Conservation (phyloP, 2,113 vertebrate species). For the Perca flavescens region DNA sequence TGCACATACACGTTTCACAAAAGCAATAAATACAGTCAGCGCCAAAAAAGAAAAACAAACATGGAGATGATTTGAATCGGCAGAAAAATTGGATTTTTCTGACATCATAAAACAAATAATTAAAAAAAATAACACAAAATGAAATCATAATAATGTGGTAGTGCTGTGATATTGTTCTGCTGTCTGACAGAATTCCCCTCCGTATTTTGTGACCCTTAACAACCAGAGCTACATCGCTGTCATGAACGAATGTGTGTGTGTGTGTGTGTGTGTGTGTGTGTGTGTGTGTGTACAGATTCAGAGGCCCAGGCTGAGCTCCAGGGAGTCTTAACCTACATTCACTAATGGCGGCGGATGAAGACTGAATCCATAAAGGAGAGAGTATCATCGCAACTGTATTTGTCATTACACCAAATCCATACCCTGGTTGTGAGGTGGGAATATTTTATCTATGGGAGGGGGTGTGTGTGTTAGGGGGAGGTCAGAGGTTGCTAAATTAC, state of each 20-base stretch:
- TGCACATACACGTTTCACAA: conserved; percentile 41
- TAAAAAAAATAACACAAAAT: background rate
- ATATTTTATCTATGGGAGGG: conserved; percentile 10
- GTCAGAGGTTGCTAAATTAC: conserved; percentile 82
- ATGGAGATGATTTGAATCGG: conserved; percentile 72
- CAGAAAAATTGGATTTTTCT: conserved; percentile 72
- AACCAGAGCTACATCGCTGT: background rate
- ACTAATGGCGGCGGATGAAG: conserved; percentile 52
- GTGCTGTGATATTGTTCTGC: background rate
- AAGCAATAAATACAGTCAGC: conserved; percentile 46
- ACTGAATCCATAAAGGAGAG: conserved; percentile 41
- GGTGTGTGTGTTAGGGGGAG: conserved; percentile 27
- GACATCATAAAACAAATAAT: conserved; percentile 59
- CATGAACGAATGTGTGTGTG: background rate
- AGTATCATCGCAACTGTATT: conserved; percentile 43
- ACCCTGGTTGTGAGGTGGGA: conserved; percentile 7
- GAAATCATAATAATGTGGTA: conserved; percentile 33
- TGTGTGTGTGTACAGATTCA: conserved; percentile 20
- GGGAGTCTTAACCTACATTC: conserved; percentile 67
- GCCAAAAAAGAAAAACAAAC: conserved; percentile 54
- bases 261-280: too few relatives aligned
- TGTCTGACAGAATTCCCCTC: conserved; percentile 26
- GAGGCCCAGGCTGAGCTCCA: conserved; percentile 77
- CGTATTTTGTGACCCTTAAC: background rate
- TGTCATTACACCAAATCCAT: conserved; percentile 51